Evolutionary conservation across 2,113 vertebrate genomes (phyloP).

Genomic region (Zapornia atra): DNA sequence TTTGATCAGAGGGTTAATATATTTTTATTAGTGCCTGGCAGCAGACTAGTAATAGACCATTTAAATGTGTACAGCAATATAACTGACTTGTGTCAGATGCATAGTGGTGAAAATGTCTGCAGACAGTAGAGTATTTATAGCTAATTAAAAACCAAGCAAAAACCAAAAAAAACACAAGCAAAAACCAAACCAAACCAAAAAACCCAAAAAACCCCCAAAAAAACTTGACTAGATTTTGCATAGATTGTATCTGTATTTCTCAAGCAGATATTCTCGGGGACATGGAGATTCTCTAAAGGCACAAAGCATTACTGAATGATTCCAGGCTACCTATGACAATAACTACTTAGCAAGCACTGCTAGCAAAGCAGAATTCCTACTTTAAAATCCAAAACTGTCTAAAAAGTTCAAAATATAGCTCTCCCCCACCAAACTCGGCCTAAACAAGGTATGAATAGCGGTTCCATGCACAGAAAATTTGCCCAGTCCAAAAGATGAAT

Average conservation of each 20-base stretch:
- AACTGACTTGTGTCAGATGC: not conserved
- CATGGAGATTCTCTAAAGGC: not conserved
- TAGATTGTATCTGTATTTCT: not conserved
- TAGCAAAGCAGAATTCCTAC: not conserved
- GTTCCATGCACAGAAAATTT: not conserved
- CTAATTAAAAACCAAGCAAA: not conserved
- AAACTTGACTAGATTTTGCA: not conserved
- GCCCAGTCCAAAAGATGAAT: not conserved
- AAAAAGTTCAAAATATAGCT: not conserved
- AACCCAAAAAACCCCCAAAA: not conserved
- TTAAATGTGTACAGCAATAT: not conserved
- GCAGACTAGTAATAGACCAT: conserved; percentile 37
- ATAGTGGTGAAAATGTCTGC: not conserved
- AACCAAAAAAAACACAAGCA: not conserved
- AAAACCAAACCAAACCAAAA: not conserved
- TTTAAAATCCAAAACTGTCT: not conserved
- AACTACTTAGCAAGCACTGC: not conserved
- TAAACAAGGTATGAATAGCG: not conserved
- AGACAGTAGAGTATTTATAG: conserved; percentile 14
- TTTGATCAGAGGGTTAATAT: conserved; percentile 39
- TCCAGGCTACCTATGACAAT: not conserved
- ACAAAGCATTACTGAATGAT: not conserved
- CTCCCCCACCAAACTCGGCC: not conserved
- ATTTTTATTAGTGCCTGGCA: conserved; percentile 56
- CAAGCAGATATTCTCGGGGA: not conserved